Percentiles rank a stretch among this genome's conserved stretches.
Evolutionary conservation across 2,113 vertebrate species (phyloP).

Genomic region (Chionodraco myersi): DNA sequence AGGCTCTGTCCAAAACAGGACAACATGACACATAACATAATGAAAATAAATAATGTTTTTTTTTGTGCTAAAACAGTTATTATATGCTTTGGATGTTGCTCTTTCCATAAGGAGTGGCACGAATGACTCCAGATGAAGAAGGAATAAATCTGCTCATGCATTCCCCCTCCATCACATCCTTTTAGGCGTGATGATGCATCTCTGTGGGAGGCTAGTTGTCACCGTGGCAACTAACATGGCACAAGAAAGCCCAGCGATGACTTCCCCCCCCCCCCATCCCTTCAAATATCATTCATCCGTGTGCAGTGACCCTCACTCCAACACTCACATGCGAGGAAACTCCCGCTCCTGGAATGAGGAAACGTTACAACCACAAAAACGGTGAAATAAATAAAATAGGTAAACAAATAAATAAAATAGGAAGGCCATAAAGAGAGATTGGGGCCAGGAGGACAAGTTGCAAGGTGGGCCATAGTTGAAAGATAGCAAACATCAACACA

Average conservation of each 20-base stretch:
- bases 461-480: slow-evolving; percentile 44
- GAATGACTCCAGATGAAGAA: slow-evolving; percentile 22
- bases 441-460: slow-evolving; percentile 36
- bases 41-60: neutral
- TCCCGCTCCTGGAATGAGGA: neutral
- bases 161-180: slow-evolving; percentile 47
- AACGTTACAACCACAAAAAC: slow-evolving; percentile 2
- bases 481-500: slow-evolving; percentile 50
- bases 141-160: slow-evolving; percentile 34
- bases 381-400: slow-evolving; percentile 1
- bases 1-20: neutral
- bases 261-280: slow-evolving; percentile 51
- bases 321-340: slow-evolving; percentile 21
- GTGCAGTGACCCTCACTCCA: slow-evolving; percentile 47
- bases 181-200: slow-evolving; percentile 60
- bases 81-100: neutral
- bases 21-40: neutral
- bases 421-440: slow-evolving; percentile 23
- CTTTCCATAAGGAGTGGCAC: neutral
- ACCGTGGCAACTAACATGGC: slow-evolving; percentile 69
- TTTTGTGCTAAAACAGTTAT: neutral
- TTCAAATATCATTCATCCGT: slow-evolving; percentile 61
- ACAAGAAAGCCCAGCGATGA: slow-evolving; percentile 61
- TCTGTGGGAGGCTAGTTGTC: slow-evolving; percentile 66
- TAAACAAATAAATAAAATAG: slow-evolving; percentile 37